Evolutionary conservation across 2,888 invertebrate genomes (phyloP).

Genomic region (Heliconius sara): DNA sequence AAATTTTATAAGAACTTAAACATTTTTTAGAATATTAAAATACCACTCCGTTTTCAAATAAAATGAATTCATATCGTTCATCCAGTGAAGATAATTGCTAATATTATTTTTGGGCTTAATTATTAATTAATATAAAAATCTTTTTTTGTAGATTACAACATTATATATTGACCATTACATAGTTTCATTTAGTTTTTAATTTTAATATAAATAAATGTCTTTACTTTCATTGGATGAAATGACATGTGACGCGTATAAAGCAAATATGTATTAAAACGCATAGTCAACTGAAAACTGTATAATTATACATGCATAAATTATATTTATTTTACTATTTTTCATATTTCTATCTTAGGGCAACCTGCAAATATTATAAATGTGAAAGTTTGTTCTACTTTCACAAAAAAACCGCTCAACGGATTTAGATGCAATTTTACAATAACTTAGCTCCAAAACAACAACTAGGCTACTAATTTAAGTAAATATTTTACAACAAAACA

Average conservation of each 20-base stretch:
- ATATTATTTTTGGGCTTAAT: too few species aligned
- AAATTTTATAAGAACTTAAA: too few species aligned
- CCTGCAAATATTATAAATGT: too few species aligned
- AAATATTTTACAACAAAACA: too few species aligned
- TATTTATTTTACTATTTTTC: too few species aligned
- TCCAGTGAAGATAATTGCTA: neutral
- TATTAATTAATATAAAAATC: neutral
- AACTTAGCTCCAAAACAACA: neutral
- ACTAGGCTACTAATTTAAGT: neutral
- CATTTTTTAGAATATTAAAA: too few species aligned
- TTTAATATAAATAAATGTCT: neutral
- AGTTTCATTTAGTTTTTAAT: neutral
- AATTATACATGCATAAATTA: neutral
- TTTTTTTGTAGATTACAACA: neutral
- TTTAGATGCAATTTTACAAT: too few species aligned
- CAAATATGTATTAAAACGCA: neutral
- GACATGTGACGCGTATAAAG: neutral
- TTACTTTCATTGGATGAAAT: neutral
- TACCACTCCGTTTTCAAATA: too few species aligned
- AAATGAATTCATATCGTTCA: neutral
- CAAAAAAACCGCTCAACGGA: too few species aligned
- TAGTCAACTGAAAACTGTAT: neutral
- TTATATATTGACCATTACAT: too few species aligned
- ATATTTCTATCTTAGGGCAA: too few species aligned
- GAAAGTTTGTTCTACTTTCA: too few species aligned